Evolutionary conservation across 1,140 invertebrate genomes (phyloP).

Genomic region (Laodelphax striatellus): DNA sequence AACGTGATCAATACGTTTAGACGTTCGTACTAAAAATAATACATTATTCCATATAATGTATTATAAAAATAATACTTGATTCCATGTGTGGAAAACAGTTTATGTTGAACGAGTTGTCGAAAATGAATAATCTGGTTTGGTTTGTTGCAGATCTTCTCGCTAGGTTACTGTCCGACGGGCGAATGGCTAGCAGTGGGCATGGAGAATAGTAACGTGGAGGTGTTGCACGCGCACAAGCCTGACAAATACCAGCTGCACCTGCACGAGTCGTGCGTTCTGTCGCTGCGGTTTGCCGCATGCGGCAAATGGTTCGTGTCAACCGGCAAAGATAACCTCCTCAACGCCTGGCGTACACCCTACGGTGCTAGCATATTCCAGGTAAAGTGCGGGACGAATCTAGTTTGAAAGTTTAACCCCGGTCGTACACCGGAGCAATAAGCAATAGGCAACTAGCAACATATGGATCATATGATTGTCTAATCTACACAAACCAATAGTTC

Average conservation of each 20-base stretch:
- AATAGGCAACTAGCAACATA: too few relatives aligned
- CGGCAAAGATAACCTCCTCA: conserved; percentile 95
- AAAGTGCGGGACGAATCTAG: conserved; percentile 16
- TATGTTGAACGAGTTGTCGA: too few relatives aligned
- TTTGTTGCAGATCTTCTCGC: conserved; percentile 58
- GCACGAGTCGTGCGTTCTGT: conserved; percentile 97
- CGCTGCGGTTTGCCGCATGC: conserved; percentile 88
- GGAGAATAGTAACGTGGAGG: conserved; percentile 96
- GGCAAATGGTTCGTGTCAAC: conserved; percentile 99
- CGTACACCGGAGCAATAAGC: too few relatives aligned
- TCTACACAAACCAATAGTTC: too few relatives aligned
- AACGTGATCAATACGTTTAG: too few relatives aligned
- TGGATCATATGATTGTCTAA: too few relatives aligned
- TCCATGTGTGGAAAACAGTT: too few relatives aligned
- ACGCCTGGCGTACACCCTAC: conserved; percentile 97
- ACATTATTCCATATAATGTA: too few relatives aligned
- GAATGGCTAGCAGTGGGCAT: conserved; percentile 98
- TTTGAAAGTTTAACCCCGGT: too few relatives aligned
- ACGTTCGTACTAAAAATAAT: too few relatives aligned
- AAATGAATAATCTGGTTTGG: neutral
- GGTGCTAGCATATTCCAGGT: conserved; percentile 98
- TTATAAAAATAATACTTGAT: too few relatives aligned
- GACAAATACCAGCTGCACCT: conserved; percentile 97
- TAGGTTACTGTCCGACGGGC: conserved; percentile 94
- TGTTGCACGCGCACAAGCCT: conserved; percentile 83